Conservation (phyloP, 35 echinoderm and acorn worm species). For the Ophioderma brevispina region DNA sequence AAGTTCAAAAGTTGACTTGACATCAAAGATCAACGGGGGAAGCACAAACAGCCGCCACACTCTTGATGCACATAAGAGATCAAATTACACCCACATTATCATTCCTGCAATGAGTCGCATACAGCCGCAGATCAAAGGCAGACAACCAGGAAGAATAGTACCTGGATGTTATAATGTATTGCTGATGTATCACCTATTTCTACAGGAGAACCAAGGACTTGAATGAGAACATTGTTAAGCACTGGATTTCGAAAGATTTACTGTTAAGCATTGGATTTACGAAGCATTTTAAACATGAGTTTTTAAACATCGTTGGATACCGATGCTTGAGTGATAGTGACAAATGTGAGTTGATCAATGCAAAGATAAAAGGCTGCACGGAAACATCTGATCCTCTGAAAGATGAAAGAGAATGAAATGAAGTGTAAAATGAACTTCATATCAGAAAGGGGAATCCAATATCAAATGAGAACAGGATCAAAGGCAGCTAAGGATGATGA, state of each 20-base stretch:
- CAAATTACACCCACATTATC: background rate
- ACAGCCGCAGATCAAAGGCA: background rate
- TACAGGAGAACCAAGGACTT: slow-evolving; percentile 12
- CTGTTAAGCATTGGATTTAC: slow-evolving; percentile 13
- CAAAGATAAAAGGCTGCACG: background rate
- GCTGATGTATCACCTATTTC: no score
- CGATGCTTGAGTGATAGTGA: background rate
- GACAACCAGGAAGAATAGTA: background rate
- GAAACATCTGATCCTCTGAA: background rate
- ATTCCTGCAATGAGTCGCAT: background rate
- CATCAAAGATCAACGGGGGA: no score
- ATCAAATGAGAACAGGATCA: background rate
- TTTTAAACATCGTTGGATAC: background rate
- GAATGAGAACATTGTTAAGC: no score
- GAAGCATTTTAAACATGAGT: slow-evolving; percentile 4
- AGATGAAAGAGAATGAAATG: background rate
- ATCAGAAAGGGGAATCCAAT: background rate
- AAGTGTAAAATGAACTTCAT: background rate
- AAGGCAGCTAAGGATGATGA: background rate
- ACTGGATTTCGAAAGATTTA: no score
- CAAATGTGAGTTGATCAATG: background rate
- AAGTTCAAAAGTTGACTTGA: background rate
- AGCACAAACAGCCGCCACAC: slow-evolving; percentile 8
- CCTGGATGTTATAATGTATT: slow-evolving; percentile 25
- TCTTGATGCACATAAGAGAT: background rate